Percentiles rank a stretch among this genome's conserved stretches.
Evolutionary conservation across 2,888 invertebrate genomes (phyloP).

Genomic region (Platycnemis pennipes): DNA sequence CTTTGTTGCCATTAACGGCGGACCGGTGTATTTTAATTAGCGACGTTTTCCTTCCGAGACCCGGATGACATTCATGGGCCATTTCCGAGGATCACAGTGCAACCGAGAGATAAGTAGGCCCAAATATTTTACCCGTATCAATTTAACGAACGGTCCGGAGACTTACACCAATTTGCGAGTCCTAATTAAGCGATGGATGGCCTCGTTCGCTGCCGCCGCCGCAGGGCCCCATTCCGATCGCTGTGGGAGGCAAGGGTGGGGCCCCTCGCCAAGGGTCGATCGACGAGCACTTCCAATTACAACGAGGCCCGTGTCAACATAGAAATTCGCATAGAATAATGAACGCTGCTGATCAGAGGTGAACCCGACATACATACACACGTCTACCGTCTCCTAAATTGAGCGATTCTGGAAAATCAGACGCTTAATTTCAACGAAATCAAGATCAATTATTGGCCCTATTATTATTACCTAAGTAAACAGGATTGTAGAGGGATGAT

Average conservation of each 20-base stretch:
- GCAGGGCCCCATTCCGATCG: neutral
- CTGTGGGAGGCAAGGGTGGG: neutral
- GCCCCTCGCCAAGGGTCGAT: neutral
- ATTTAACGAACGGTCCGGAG: neutral
- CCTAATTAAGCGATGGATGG: constrained; percentile 6
- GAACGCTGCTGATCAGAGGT: no score
- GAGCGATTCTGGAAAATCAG: neutral
- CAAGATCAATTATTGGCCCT: neutral
- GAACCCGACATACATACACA: no score
- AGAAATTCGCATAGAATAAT: neutral
- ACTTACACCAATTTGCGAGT: constrained; percentile 14
- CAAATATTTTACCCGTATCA: constrained; percentile 24
- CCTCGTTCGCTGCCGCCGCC: neutral
- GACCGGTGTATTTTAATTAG: neutral
- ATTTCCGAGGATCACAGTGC: constrained; percentile 12
- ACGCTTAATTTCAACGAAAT: neutral
- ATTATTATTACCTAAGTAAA: neutral
- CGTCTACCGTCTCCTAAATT: no score
- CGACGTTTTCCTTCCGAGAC: neutral
- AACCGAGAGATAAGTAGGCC: neutral
- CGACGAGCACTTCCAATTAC: neutral
- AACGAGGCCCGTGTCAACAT: neutral
- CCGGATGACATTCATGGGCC: neutral
- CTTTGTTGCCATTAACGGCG: neutral
- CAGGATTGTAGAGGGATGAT: no score